Evolutionary conservation across 2,797 vertebrate genomes (phyloP).

Genomic region (Pygocentrus nattereri): DNA sequence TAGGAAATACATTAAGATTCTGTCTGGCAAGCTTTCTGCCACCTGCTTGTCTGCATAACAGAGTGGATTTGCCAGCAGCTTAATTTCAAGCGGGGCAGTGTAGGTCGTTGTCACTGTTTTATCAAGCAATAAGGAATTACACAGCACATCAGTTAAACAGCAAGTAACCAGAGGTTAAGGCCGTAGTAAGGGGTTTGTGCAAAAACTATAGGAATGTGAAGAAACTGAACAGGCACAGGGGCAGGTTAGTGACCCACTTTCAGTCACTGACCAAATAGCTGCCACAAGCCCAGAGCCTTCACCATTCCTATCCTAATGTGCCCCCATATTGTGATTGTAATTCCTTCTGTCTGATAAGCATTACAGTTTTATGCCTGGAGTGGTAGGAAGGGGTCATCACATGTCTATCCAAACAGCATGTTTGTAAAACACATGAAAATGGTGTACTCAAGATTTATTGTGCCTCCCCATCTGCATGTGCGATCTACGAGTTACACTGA

Average conservation of each 20-base stretch:
- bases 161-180: neutral
- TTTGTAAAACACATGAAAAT: conserved; percentile 17
- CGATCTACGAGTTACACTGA: neutral
- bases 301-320: conserved; percentile 57
- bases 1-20: conserved; percentile 42
- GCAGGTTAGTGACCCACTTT: conserved; percentile 44
- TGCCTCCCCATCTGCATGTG: neutral
- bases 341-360: conserved; percentile 63
- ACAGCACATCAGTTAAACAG: conserved; percentile 1
- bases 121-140: conserved; percentile 26
- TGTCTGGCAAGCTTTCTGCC: conserved; percentile 19
- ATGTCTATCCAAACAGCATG: neutral
- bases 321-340: conserved; percentile 58
- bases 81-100: conserved; percentile 10
- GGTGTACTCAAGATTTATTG: neutral
- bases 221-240: conserved; percentile 31
- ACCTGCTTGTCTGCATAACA: conserved; percentile 38
- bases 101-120: conserved; percentile 15
- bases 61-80: conserved; percentile 38
- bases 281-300: conserved; percentile 54
- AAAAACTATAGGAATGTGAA: conserved; percentile 13
- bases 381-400: neutral
- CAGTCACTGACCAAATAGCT: conserved; percentile 47
- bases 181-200: neutral
- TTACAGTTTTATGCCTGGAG: conserved; percentile 21